Evolutionary conservation across 2,797 vertebrate species (phyloP).

Genomic region (Smutsia temminckii): DNA sequence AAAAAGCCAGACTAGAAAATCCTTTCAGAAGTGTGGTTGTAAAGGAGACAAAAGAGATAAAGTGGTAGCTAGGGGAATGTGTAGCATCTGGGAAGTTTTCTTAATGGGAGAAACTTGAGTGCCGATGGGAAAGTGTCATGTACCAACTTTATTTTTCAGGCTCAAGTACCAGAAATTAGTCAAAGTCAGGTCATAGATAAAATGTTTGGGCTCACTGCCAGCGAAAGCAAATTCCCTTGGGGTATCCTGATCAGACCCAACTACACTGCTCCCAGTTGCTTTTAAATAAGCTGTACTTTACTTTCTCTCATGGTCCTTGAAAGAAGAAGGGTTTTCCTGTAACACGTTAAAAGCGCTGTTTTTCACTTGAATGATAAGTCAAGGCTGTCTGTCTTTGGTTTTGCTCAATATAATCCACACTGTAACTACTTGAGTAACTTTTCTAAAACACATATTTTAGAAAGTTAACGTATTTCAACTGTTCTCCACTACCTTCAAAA

Average conservation of each 20-base stretch:
- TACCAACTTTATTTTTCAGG: not conserved
- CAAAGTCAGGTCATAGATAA: not conserved
- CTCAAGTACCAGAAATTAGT: constrained; percentile 12
- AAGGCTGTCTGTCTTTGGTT: not conserved
- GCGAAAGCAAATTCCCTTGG: not conserved
- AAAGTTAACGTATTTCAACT: constrained; percentile 21
- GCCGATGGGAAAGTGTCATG: not conserved
- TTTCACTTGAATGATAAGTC: constrained; percentile 15
- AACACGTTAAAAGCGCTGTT: not conserved
- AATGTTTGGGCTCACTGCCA: not conserved
- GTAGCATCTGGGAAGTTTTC: not conserved
- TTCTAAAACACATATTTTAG: constrained; percentile 23
- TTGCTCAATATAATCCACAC: not conserved
- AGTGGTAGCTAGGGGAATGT: not conserved
- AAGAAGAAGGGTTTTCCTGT: not conserved
- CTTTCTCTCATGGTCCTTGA: not conserved
- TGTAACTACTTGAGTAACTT: constrained; percentile 9
- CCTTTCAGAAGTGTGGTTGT: constrained; percentile 15
- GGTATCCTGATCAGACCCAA: not conserved
- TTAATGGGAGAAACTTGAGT: not conserved
- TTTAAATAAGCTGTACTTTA: constrained; percentile 4
- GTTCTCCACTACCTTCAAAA: not conserved
- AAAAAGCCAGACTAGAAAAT: not conserved
- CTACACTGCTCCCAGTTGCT: not conserved
- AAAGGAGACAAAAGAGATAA: constrained; percentile 26